phyloP scores from a whole-genome alignment of 2,797 vertebrate genomes.

The Xiphophorus birchmanni region DNA sequence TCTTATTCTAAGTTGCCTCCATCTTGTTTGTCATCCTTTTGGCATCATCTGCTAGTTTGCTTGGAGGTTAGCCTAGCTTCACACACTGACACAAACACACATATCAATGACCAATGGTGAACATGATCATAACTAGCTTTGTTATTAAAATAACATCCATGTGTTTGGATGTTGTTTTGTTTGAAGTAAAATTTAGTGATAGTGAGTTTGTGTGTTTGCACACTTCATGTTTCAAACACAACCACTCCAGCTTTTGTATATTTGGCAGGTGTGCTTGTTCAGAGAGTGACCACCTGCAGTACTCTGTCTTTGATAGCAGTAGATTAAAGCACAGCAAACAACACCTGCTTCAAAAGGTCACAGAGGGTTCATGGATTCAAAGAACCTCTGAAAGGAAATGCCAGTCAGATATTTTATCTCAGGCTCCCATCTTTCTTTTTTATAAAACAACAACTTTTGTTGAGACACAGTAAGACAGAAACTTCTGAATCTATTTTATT shows the following conservation, averaged over 20 bases:
- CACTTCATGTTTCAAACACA: not conserved
- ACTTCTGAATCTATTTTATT: not conserved
- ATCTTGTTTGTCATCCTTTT: too few relatives aligned
- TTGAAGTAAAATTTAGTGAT: not conserved
- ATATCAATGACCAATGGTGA: not conserved
- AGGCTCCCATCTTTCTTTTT: not conserved
- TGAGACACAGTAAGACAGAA: slow-evolving; percentile 19
- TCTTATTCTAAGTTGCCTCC: too few relatives aligned
- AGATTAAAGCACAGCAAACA: slow-evolving; percentile 49
- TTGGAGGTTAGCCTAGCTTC: too few relatives aligned
- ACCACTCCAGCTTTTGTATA: not conserved
- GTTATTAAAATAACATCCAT: not conserved
- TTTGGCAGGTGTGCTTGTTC: not conserved
- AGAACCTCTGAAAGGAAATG: not conserved
- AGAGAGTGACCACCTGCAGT: not conserved
- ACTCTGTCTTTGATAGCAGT: slow-evolving; percentile 35
- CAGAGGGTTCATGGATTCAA: slow-evolving; percentile 26
- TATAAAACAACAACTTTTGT: not conserved
- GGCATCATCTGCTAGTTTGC: too few relatives aligned
- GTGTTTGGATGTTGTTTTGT: not conserved
- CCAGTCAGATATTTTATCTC: slow-evolving; percentile 12
- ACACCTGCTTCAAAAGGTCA: slow-evolving; percentile 41
- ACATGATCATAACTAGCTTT: not conserved
- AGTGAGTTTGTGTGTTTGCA: not conserved
- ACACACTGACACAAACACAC: too few relatives aligned